Conservation (phyloP, 2,113 vertebrate genomes). For the Gulo gulo region DNA sequence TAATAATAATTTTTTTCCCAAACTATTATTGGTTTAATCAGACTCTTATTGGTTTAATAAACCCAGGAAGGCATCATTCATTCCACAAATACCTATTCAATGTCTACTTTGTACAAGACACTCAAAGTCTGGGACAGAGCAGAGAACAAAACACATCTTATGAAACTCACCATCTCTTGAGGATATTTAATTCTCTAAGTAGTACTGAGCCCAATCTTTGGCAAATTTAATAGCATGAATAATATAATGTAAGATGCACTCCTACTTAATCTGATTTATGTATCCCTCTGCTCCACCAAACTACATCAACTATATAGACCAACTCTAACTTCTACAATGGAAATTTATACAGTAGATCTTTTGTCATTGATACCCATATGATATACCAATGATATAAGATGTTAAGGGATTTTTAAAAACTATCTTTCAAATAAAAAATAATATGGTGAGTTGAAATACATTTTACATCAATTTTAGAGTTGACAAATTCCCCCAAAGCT, state of each 20-base stretch:
- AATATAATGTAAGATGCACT: neutral
- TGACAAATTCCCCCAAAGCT: neutral
- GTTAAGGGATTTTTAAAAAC: neutral
- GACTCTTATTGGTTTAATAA: neutral
- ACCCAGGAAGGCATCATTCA: neutral
- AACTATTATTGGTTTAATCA: neutral
- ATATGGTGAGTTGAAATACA: slow-evolving; percentile 43
- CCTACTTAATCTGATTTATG: neutral
- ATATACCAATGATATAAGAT: neutral
- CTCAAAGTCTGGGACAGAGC: neutral
- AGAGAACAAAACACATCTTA: neutral
- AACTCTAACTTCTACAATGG: neutral
- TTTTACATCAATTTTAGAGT: slow-evolving; percentile 55
- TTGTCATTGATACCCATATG: neutral
- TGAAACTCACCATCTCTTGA: neutral
- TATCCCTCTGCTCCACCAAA: neutral
- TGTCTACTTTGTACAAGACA: neutral
- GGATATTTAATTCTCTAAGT: neutral
- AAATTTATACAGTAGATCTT: neutral
- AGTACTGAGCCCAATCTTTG: neutral
- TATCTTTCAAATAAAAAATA: slow-evolving; percentile 16
- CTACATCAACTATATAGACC: neutral
- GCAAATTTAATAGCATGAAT: neutral
- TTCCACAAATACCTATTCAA: slow-evolving; percentile 8
- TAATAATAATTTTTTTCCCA: neutral